Evolutionary conservation across 1,140 invertebrate species (phyloP).

Genomic region (Drosophila bocki): DNA sequence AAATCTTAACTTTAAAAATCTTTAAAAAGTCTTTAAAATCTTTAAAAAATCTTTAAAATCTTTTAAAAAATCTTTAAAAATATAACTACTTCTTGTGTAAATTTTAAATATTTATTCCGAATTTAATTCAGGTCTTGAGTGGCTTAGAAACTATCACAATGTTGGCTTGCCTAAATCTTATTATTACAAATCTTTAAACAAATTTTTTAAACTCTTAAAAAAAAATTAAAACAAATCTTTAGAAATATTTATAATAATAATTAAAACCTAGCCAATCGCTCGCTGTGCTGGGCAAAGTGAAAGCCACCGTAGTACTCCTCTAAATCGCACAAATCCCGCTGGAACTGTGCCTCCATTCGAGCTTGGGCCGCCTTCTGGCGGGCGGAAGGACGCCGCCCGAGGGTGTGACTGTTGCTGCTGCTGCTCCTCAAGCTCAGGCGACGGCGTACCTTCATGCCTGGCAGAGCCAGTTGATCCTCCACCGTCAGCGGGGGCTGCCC

Average conservation of each 20-base stretch:
- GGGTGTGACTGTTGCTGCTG: conserved; percentile 7
- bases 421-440: conserved; percentile 48
- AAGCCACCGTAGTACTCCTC: conserved; percentile 76
- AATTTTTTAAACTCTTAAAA: background rate
- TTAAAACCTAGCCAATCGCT: conserved; percentile 54
- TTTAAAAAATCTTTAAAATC: no score
- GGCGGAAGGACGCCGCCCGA: conserved; percentile 34
- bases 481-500: background rate
- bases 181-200: background rate
- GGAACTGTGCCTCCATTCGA: conserved; percentile 53
- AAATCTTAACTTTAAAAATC: no score
- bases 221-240: background rate
- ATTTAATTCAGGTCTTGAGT: conserved; percentile 41
- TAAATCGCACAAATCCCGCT: conserved; percentile 61
- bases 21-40: no score
- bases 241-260: background rate
- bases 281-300: conserved; percentile 60
- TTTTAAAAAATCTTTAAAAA: no score
- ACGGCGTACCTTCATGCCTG: conserved; percentile 37
- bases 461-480: background rate
- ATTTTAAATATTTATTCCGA: conserved; percentile 18
- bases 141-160: conserved; percentile 63
- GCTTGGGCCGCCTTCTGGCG: conserved; percentile 55
- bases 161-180: conserved; percentile 2
- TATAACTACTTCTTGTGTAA: no score